Evolutionary conservation across 2,113 vertebrate genomes (phyloP).

Genomic region (Morone saxatilis): DNA sequence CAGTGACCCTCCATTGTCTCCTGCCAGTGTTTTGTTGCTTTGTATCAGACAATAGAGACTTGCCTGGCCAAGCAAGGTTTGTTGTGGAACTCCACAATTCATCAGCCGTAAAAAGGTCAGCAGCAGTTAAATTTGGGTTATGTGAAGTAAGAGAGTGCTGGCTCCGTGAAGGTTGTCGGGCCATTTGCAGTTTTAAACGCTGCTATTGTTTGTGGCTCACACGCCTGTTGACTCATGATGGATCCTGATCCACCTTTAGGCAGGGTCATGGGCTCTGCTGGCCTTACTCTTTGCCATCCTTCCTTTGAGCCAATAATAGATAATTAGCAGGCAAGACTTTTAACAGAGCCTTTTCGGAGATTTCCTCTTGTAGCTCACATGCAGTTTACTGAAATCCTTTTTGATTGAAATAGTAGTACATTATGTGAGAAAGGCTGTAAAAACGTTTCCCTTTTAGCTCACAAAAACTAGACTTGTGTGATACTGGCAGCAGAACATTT

Average conservation of each 20-base stretch:
- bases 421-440: neutral
- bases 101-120: slow-evolving; percentile 56
- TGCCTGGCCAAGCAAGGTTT: slow-evolving; percentile 22
- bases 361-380: neutral
- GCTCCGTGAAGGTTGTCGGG: neutral
- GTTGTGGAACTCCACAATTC: slow-evolving; percentile 47
- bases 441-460: neutral
- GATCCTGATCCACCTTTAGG: slow-evolving; percentile 9
- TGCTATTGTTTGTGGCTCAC: slow-evolving; percentile 27
- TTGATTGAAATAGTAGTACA: too few relatives aligned
- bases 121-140: slow-evolving; percentile 57
- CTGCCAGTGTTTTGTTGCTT: slow-evolving; percentile 39
- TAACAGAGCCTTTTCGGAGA: neutral
- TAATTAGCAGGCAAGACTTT: slow-evolving; percentile 18
- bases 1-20: slow-evolving; percentile 73
- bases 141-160: slow-evolving; percentile 4
- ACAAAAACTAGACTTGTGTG: neutral
- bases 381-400: neutral
- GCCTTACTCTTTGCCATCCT: slow-evolving; percentile 23
- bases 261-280: slow-evolving; percentile 30
- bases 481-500: neutral
- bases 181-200: slow-evolving; percentile 24
- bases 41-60: slow-evolving; percentile 55
- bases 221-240: neutral
- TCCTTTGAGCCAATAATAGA: slow-evolving; percentile 50